Base-by-base conservation (phyloP, 2,888 invertebrate genomes). In the Leptarthrus brevirostris region DNA sequence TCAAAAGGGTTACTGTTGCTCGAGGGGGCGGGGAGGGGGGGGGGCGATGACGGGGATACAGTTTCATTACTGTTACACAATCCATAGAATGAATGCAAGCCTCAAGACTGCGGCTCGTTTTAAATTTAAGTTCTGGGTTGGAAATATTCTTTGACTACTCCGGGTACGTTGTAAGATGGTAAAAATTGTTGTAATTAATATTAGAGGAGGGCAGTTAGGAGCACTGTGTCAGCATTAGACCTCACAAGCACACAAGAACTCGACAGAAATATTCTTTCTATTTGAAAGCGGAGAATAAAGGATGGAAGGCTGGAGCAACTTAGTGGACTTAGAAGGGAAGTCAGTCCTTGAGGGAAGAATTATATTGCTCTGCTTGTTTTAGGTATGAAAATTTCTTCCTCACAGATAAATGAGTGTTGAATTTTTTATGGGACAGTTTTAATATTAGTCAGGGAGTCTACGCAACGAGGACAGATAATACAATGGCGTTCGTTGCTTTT, bases 131-230 rank as follows among this genome's bases (percentile, higher is more conserved):
- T 24, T 66, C 49, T 44, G 10, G 49, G 44, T 47, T 66, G 66
- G 66, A 66, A 66, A 47, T 24, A 47, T 22, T 47, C 66, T 66
- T 66, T 66, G 66, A 47, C 14, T 16, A 14, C 49, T 20, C 26
- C 14, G 26, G 24, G 66, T 18, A 66, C 22, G 47, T 6, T 66
- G 20, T 47, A 66, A 66, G 66, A 49, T 24, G 47, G 26, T 18
- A 66, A 66, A 66, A 66, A 66, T 66, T 66, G 66, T 66, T 44
- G 66, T 66, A 66, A 66, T 66, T 66, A 66, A 66, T 66, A 66
- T 66, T 66, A 66, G 49, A 66, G 49, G 24, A 66, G 61, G 61
- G 61, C 61, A 61, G 61, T 61, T 61, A 61, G 61, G 61, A 61
- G 22, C 61, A 36, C 61, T 61, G 14, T 61, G 61, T 61, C 61